Percentiles rank a stretch among this genome's conserved stretches.
phyloP scores from a whole-genome alignment of 2,797 vertebrate genomes.

The Clarias fuscus region DNA sequence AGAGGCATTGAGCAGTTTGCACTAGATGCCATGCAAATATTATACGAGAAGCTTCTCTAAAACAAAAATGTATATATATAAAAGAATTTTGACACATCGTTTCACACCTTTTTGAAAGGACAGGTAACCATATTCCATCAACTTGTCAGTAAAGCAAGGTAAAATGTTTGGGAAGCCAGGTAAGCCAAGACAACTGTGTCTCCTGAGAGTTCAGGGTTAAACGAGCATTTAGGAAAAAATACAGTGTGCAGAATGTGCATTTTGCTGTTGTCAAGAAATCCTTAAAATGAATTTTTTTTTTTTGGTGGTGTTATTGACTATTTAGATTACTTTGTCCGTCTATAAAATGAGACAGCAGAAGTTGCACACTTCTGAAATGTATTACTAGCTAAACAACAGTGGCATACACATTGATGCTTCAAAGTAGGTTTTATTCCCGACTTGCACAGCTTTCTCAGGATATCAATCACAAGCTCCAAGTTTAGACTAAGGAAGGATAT shows the following conservation, averaged over 20 bases:
- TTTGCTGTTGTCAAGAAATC: background rate
- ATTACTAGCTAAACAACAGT: conserved; percentile 1
- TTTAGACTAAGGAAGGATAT: background rate
- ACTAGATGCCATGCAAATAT: conserved; percentile 6
- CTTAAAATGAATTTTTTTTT: background rate
- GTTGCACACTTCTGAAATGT: background rate
- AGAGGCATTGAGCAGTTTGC: conserved; percentile 11
- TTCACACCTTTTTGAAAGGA: conserved; percentile 15
- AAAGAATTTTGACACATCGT: conserved; percentile 1
- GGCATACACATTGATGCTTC: background rate
- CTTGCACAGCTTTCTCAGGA: background rate
- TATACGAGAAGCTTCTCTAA: conserved; percentile 14
- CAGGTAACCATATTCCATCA: background rate
- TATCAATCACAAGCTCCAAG: background rate
- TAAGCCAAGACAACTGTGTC: background rate
- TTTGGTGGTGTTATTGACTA: background rate
- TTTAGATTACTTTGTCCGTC: background rate
- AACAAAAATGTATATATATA: background rate
- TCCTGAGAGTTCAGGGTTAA: too few species aligned
- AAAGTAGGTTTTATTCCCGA: background rate
- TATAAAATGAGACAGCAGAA: background rate
- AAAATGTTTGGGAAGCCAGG: background rate
- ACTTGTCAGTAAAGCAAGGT: background rate
- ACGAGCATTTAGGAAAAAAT: background rate
- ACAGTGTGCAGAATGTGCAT: background rate